Base-by-base conservation (phyloP, 2,888 invertebrate species). In the Creontiades dilutus region DNA sequence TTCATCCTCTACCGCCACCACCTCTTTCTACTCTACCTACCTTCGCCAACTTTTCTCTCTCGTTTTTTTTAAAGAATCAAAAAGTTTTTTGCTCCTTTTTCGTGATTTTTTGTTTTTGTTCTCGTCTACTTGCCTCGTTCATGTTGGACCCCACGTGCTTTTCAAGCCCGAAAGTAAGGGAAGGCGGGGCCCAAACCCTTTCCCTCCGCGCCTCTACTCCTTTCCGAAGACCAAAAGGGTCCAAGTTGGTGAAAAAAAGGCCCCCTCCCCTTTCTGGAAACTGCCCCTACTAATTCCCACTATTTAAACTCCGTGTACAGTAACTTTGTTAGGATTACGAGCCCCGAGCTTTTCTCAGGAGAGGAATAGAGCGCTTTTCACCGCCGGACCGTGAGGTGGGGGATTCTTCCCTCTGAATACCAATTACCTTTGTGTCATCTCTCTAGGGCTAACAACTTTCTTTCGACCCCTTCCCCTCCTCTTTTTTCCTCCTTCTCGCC, bases 391-490 rank as follows among this genome's bases (percentile, higher is more conserved):
- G 46, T n/a, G 78, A 13, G 37, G 78, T 16, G n/a, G 82, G 47
- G 16, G 48, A 7, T 82, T 82, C 52, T 52, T 52, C 23, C 23
- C 57, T 80, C 52, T 88, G 88, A 88, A 88, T 88, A 88, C 88
- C 88, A 88, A 88, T 88, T 88, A 88, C 88, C 88, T 78, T 88
- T 88, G 88, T 88, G 88, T 88, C 88, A 78, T 88, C 76, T 78
- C 88, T 78, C 80, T 52, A 23, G 80, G 78, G 88, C 88, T 78
- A 88, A 88, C 78, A 88, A 88, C 88, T 88, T 88, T 88, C 80
- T 88, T 88, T 88, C 80, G n/a, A 27, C 78, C 88, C 88, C 87
- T 76, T 23, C 23, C 23, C 11, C 23, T 5, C 27, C 23, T 68
- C 23, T 68, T 27, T 80, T 37, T 12, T 3, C 5, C 61, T n/a